phyloP scores from a whole-genome alignment of 2,888 invertebrate genomes.

The Drosophila imparisetae region DNA sequence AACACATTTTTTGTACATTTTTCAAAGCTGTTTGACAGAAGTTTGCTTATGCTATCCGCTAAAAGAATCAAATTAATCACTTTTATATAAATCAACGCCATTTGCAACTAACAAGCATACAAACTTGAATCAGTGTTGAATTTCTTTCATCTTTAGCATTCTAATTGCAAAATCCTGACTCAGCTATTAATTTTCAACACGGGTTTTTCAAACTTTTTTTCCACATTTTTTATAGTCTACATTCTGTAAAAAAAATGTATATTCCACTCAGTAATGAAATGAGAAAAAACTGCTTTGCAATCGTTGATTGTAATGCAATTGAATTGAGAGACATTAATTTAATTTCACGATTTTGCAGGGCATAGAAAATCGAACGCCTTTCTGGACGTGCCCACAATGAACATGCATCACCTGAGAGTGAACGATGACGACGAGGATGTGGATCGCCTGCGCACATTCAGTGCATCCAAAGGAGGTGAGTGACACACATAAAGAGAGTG shows the following conservation, averaged over 20 bases:
- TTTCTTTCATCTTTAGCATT: neutral
- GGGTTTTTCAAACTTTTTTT: neutral
- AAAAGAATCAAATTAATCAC: neutral
- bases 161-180: neutral
- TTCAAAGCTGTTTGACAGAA: no score
- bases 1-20: neutral
- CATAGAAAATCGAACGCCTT: slow-evolving; percentile 88
- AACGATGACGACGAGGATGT: slow-evolving; percentile 90
- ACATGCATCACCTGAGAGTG: slow-evolving; percentile 84
- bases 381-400: slow-evolving; percentile 87
- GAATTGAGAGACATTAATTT: slow-evolving; percentile 21
- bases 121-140: neutral
- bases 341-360: slow-evolving; percentile 80
- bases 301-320: slow-evolving; percentile 40
- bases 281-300: slow-evolving; percentile 1
- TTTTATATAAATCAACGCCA: neutral
- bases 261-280: neutral
- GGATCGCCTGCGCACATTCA: slow-evolving; percentile 96
- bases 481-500: slow-evolving; percentile 12
- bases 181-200: neutral
- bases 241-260: neutral
- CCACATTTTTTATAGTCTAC: neutral
- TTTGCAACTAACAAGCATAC: neutral
- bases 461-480: slow-evolving; percentile 94
- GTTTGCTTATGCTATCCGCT: neutral